A percentile compares a stretch with the other conserved stretches of the same genome.
Conservation (phyloP, 2,113 vertebrate species). For the Acanthisitta chloris region DNA sequence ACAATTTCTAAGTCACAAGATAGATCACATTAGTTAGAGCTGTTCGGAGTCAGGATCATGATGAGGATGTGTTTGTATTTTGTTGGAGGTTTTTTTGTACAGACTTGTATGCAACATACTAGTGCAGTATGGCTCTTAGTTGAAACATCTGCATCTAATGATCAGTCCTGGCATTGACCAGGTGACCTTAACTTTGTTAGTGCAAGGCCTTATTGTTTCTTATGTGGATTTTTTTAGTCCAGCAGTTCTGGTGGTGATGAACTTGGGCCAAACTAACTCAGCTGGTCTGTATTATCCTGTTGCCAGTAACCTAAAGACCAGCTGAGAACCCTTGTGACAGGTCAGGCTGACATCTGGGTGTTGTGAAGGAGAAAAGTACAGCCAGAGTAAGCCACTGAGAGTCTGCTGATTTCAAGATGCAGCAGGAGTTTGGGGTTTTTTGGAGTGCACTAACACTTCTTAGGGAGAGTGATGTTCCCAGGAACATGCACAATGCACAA, state of each 20-base stretch:
- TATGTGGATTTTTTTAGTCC: background rate
- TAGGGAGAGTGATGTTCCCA: background rate
- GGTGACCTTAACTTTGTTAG: slow-evolving; percentile 31
- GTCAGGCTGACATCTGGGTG: slow-evolving; percentile 49
- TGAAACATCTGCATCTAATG: too few species aligned
- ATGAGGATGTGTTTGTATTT: background rate
- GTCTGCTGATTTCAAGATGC: background rate
- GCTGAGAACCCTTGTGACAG: slow-evolving; percentile 20
- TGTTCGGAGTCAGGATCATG: background rate
- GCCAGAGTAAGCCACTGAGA: background rate
- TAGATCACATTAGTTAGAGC: background rate
- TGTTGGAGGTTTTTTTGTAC: background rate
- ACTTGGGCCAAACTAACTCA: slow-evolving; percentile 3
- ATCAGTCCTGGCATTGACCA: background rate
- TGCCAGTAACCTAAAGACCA: slow-evolving; percentile 15
- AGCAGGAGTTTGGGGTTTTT: background rate
- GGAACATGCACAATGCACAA: background rate
- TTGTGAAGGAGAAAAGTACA: background rate
- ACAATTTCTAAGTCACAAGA: background rate
- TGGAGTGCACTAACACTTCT: background rate
- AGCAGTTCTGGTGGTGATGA: background rate
- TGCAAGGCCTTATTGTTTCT: background rate
- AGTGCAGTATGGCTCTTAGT: background rate
- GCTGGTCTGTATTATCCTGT: slow-evolving; percentile 9
- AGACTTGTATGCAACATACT: background rate